These are phyloP conservation scores for Trematomus loennbergii DNA, from an alignment of 2,113 vertebrate genomes.

Conservation along the genomic window DNA sequence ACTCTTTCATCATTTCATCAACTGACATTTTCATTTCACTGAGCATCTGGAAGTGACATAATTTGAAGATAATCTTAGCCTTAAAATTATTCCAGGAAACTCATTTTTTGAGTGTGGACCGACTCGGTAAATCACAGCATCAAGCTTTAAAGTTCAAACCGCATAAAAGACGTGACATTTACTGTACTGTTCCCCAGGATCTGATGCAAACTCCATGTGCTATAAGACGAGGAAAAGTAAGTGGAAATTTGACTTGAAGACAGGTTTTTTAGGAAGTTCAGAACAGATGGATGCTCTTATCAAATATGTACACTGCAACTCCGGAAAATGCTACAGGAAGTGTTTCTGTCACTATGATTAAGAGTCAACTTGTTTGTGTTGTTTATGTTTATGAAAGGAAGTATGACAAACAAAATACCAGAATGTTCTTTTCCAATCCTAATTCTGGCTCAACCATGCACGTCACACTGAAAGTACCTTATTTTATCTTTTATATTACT, in stretches of 20 bases:
- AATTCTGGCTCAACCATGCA: not conserved
- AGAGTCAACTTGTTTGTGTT: not conserved
- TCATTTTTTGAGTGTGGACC: not conserved
- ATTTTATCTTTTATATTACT: too few relatives aligned
- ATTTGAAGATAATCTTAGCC: not conserved
- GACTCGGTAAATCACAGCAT: constrained; percentile 5
- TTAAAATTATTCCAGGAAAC: not conserved
- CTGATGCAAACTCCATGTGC: not conserved
- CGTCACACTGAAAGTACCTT: too few relatives aligned
- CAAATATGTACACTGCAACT: not conserved
- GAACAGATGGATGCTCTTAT: not conserved
- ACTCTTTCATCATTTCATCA: constrained; percentile 66
- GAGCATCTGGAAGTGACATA: constrained; percentile 5
- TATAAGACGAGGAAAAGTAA: too few relatives aligned
- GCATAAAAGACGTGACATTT: constrained; percentile 23
- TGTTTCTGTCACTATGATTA: not conserved
- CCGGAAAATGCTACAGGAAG: not conserved
- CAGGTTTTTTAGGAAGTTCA: not conserved
- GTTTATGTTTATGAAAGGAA: constrained; percentile 1
- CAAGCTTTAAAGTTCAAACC: not conserved
- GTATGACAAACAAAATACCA: not conserved
- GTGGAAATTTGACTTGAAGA: too few relatives aligned
- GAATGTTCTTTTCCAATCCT: not conserved
- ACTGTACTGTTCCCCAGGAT: not conserved
- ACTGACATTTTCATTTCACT: constrained; percentile 33